Percentiles rank a stretch among this genome's conserved stretches.
Conservation (phyloP, 2,888 invertebrate genomes). For the Tolmerus cingulatus region DNA sequence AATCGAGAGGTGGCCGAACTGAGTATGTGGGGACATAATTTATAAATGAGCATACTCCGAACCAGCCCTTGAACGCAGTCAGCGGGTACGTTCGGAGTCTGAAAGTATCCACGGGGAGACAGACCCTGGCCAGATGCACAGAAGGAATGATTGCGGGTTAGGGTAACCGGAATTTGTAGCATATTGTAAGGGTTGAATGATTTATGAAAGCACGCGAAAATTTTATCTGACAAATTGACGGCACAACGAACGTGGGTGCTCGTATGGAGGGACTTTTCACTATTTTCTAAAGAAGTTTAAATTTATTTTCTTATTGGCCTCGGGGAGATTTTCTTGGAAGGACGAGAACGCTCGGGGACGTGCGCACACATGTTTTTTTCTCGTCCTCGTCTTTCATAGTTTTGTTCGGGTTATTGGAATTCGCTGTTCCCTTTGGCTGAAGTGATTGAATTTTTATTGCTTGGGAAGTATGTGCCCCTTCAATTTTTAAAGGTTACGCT, state of each 20-base stretch:
- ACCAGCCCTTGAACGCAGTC: neutral
- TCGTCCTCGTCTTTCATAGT: neutral
- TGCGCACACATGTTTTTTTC: neutral
- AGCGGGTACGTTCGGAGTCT: neutral
- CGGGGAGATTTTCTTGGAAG: neutral
- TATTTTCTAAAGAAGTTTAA: neutral
- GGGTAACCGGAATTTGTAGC: slow-evolving; percentile 13
- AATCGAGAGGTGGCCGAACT: neutral
- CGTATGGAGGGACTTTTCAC: neutral
- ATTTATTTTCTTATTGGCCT: neutral
- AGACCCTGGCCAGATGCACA: slow-evolving; percentile 10
- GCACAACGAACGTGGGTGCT: neutral
- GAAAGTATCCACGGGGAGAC: neutral
- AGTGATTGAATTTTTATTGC: neutral
- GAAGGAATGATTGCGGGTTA: neutral
- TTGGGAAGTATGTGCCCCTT: neutral
- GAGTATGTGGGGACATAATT: neutral
- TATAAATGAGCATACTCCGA: neutral
- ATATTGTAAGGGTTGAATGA: slow-evolving; percentile 30
- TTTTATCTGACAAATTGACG: slow-evolving; percentile 37
- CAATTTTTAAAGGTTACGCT: neutral
- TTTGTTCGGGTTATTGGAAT: neutral
- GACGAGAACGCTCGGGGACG: neutral
- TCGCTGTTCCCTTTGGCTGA: neutral
- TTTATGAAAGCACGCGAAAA: slow-evolving; percentile 28